A percentile compares a stretch with the other conserved stretches of the same genome.
These are phyloP conservation scores for Drosophila leontia DNA, from an alignment of 1,140 invertebrate genomes.

Conservation along the genomic window DNA sequence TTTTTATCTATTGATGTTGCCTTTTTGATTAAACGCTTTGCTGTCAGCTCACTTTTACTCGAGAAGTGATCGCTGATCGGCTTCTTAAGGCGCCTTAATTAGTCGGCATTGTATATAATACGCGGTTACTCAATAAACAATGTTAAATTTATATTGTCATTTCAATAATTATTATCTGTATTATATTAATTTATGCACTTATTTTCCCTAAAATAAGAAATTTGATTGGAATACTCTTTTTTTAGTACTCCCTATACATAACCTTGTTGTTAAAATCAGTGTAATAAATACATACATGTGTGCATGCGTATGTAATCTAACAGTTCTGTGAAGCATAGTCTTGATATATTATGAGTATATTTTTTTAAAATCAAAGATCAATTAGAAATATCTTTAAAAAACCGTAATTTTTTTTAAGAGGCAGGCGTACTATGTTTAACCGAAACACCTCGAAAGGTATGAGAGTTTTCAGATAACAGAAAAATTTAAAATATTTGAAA, in stretches of 20 bases:
- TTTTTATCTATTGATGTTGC: slow-evolving; percentile 57
- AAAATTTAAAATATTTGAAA: too few species aligned
- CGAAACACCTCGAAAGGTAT: slow-evolving; percentile 55
- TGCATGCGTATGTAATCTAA: slow-evolving; percentile 1
- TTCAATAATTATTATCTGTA: too few species aligned
- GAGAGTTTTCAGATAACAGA: slow-evolving; percentile 1
- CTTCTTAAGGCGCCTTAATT: neutral
- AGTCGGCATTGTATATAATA: neutral
- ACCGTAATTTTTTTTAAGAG: neutral
- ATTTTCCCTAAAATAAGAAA: neutral
- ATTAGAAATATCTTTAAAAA: neutral
- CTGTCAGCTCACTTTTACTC: slow-evolving; percentile 2
- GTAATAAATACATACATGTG: neutral
- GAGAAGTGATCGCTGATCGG: slow-evolving; percentile 6
- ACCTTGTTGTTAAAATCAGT: neutral
- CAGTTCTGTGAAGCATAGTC: neutral
- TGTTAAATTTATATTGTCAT: neutral
- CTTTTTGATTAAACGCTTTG: slow-evolving; percentile 43
- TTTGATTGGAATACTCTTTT: neutral
- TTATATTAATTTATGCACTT: neutral
- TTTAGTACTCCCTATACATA: neutral
- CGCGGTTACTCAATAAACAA: neutral
- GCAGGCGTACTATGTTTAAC: slow-evolving; percentile 47
- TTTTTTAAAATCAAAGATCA: neutral
- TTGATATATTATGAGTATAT: neutral